Base-by-base conservation (phyloP, 1,140 invertebrate genomes). In the Papilio polytes region DNA sequence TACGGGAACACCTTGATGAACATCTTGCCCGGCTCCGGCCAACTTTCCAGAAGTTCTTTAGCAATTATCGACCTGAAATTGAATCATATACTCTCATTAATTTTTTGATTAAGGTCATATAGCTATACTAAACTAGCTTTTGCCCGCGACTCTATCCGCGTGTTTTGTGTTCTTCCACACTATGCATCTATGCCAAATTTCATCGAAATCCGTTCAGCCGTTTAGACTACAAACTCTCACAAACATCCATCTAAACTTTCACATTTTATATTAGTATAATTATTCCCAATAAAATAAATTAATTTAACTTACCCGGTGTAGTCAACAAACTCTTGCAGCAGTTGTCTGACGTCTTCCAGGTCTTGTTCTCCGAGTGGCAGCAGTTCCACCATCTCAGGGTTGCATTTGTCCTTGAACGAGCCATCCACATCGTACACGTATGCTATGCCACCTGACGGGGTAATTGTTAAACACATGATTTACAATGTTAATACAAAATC, bases 1-100 rank as follows among this genome's bases (percentile, higher is more conserved):
- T 98, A 98, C 0, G 99, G 99, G 96, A 99, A 99, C 78, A 99
- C 98, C 96, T 99, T 99, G 59, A 99, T 96, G 93, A 99, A 99
- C 89, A 97, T 96, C 44, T 96, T 96, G 10, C 97, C 97, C 56
- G 97, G 96, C 82, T 96, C 96, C 2, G 98, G 97, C 98, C 99
- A 99, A 80, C 98, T 96, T 51, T 97, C 95, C 0, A 99, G 92
- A 22, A 99, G 95, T 73, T 97, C 95, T 85, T 96, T 92, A 22
- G 98, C 99, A 79, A 99, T 96, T 78, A 97, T 89, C 1, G 99
- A 99, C 18, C 95, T 95, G 81, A 59, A 82, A 88, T 26, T 1
- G 3, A 63, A 12, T 22, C 8, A 20, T 2, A 10, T 59, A 48
- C 46, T 48, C 46, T 10, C 13, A 48, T 48, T 48, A 48, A 15